Conservation (phyloP, 2,797 vertebrate species). For the Okamejei kenojei region DNA sequence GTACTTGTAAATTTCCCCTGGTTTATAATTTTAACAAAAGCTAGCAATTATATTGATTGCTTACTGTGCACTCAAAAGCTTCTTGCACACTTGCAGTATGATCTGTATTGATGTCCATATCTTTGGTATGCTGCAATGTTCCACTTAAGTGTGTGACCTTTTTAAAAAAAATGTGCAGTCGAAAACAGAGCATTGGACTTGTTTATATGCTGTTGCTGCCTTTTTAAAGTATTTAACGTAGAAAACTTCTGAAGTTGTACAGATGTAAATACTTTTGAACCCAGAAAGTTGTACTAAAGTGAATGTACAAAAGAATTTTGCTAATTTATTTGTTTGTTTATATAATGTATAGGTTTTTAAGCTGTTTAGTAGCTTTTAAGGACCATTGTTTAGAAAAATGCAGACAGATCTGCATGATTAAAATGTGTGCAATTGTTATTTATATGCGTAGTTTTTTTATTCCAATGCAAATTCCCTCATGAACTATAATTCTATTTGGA, state of each 20-base stretch:
- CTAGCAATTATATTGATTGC: constrained; percentile 36
- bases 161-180: background rate
- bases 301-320: constrained; percentile 67
- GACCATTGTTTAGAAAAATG: constrained; percentile 72
- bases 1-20: constrained; percentile 31
- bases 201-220: constrained; percentile 37
- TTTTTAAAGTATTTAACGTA: constrained; percentile 41
- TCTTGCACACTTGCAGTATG: constrained; percentile 55
- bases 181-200: constrained; percentile 11
- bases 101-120: constrained; percentile 44
- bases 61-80: constrained; percentile 39
- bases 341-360: constrained; percentile 82
- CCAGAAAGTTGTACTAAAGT: constrained; percentile 65
- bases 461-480: background rate
- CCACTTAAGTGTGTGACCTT: constrained; percentile 27
- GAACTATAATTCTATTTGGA: background rate
- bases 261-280: constrained; percentile 68
- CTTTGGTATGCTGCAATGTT: constrained; percentile 35
- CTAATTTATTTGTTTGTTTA: constrained; percentile 87
- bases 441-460: constrained; percentile 26
- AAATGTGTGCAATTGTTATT: constrained; percentile 48
- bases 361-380: constrained; percentile 76
- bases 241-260: constrained; percentile 59
- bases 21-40: constrained; percentile 37
- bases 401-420: constrained; percentile 80